phyloP scores from a whole-genome alignment of 2,113 vertebrate genomes.

The Falcunculus frontatus region DNA sequence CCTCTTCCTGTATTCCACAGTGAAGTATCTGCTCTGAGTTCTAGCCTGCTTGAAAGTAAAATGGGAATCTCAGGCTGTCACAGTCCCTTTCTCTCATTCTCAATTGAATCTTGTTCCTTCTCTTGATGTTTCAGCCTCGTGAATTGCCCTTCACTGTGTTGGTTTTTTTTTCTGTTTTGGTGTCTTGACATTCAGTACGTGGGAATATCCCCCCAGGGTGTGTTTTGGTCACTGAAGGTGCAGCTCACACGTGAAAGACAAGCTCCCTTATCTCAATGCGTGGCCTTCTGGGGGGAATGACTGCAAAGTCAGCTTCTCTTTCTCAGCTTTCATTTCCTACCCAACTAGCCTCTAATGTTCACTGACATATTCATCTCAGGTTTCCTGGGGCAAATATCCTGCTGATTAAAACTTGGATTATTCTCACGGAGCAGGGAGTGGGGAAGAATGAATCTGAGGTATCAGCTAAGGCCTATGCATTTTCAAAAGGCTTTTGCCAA shows the following conservation, averaged over 20 bases:
- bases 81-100: background rate
- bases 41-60: background rate
- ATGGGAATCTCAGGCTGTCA: background rate
- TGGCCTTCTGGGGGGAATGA: background rate
- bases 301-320: background rate
- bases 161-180: background rate
- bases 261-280: background rate
- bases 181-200: background rate
- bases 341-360: background rate
- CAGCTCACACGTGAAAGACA: background rate
- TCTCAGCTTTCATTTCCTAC: background rate
- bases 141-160: background rate
- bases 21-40: background rate
- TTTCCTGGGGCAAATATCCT: background rate
- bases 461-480: background rate
- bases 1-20: background rate
- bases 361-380: background rate
- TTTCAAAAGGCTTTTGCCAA: background rate
- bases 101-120: background rate
- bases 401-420: background rate
- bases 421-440: background rate
- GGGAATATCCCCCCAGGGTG: background rate
- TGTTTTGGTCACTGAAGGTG: background rate
- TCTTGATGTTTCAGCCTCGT: background rate
- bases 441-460: background rate